Base-by-base conservation (phyloP, 1,140 invertebrate species). In the Leucophenga varia region DNA sequence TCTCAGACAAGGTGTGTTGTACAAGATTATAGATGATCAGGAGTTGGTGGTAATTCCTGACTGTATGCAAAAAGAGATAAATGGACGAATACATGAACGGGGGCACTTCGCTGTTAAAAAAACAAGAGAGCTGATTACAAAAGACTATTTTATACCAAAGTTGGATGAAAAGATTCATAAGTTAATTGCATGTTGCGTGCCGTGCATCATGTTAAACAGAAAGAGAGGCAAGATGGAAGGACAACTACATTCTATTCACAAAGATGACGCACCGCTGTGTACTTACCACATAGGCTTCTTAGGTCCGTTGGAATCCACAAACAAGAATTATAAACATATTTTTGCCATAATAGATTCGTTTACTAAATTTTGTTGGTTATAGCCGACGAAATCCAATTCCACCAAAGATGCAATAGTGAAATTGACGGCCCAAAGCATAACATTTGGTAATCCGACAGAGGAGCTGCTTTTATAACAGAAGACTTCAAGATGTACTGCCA, bases 211-310 rank as follows among this genome's bases (percentile, higher is more conserved):
- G 7, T 42, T 38, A 10, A 45, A 47, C 25, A 31, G 45, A 22
- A 74, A 72, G 16, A 34, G 45, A 43, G 76, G 76, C 6, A 79
- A 76, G 47, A 51, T 69, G 42, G 70, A 78, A 57, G 76, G 70
- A 3, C 53, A 52, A n/a, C 37, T 75, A 9, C 38, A 72, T 36
- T 52, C 61, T 0, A 56, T 75, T 9, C 47, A 55, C 1, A 76
- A 65, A 49, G 52, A 46, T 12, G 63, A 59, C 9, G 16, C 44
- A 1, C 61, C 71, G 2, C 44, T 72, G 7, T 20, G 30, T 20
- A 68, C 61, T 3, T 55, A 50, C 1, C 53, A 51, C 22, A 18
- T 55, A 14, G 48, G 43, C 28, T 45, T 22, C 18, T 14, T 46
- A 14, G 70, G 75, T 22, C 63, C 63, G 14, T 31, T 67, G 25